Conservation (phyloP, 2,797 vertebrate species). For the Gadopsis bispinosus region DNA sequence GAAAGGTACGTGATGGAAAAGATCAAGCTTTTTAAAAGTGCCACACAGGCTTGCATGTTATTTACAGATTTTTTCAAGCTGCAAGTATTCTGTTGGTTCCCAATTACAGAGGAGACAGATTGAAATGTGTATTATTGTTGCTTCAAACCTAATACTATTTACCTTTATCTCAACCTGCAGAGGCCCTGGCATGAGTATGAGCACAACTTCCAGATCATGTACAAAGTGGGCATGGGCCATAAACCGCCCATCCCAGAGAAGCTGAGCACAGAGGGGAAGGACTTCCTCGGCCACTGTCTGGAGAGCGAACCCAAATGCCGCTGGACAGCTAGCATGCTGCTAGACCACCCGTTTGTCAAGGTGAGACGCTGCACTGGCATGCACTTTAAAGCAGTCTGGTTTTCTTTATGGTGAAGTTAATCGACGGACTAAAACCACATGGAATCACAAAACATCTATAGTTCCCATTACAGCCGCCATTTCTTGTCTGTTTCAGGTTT, state of each 20-base stretch:
- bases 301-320: conserved; percentile 97
- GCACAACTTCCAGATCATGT: conserved; percentile 99
- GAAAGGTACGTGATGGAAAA: conserved; percentile 88
- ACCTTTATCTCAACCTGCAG: conserved; percentile 75
- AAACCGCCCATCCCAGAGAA: conserved; percentile 97
- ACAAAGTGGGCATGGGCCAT: conserved; percentile 99
- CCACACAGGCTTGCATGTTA: neutral
- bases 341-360: conserved; percentile 99
- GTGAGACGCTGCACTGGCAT: conserved; percentile 67
- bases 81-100: neutral
- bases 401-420: neutral
- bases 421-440: neutral
- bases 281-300: conserved; percentile 95
- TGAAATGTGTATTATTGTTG: neutral
- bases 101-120: neutral
- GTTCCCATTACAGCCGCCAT: neutral
- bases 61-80: neutral
- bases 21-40: neutral
- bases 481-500: conserved; percentile 87
- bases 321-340: conserved; percentile 96
- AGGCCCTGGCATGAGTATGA: conserved; percentile 99
- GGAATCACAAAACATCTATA: neutral
- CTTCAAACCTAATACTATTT: too few species aligned
- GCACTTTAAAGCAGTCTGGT: neutral
- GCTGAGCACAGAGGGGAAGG: conserved; percentile 97